These are phyloP conservation scores for Peromyscus leucopus DNA, from an alignment of 2,113 vertebrate genomes.

Conservation along the genomic window DNA sequence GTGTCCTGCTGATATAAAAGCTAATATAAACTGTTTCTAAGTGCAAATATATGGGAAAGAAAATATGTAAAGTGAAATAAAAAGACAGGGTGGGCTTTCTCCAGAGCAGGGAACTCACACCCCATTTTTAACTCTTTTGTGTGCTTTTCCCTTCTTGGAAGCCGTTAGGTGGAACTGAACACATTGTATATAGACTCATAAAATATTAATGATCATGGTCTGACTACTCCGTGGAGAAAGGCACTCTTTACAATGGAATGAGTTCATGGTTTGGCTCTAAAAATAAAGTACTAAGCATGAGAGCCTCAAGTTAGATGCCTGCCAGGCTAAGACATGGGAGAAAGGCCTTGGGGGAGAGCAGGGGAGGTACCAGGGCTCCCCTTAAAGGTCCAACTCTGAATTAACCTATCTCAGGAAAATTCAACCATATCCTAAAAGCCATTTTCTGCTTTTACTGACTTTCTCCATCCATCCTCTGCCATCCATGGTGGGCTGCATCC, in stretches of 20 bases:
- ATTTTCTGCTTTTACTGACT: background rate
- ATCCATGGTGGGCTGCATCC: background rate
- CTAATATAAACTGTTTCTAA: background rate
- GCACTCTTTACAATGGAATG: background rate
- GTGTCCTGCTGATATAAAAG: background rate
- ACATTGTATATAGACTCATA: background rate
- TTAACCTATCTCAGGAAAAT: background rate
- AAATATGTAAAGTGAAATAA: background rate
- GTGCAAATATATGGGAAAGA: background rate
- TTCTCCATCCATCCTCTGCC: rapidly evolving
- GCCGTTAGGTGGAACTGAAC: background rate
- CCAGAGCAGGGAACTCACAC: background rate
- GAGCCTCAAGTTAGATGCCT: background rate
- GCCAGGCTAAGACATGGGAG: background rate
- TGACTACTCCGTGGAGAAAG: background rate
- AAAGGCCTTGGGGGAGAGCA: background rate
- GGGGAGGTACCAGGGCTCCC: background rate
- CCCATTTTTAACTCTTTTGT: rapidly evolving
- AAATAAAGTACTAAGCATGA: background rate
- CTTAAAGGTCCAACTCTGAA: background rate
- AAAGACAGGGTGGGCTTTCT: background rate
- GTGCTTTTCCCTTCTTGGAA: no score
- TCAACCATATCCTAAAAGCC: rapidly evolving
- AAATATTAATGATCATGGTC: background rate
- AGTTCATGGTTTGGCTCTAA: background rate